Conservation (phyloP, 2,797 vertebrate species). For the Scyliorhinus canicula region DNA sequence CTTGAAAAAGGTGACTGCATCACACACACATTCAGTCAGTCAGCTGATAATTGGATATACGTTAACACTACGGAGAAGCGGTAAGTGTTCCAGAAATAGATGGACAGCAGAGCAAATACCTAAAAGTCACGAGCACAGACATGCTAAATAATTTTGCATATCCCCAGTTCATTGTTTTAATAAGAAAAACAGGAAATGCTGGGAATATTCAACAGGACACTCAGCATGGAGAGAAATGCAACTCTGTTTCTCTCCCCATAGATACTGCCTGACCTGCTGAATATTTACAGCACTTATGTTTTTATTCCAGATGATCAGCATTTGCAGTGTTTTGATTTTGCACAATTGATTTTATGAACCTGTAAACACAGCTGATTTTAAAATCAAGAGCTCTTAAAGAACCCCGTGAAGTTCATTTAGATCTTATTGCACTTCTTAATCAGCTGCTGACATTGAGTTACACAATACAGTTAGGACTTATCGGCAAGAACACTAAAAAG, state of each 20-base stretch:
- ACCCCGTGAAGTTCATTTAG: not conserved
- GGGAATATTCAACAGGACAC: too few species aligned
- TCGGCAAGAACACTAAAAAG: not conserved
- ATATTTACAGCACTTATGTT: too few species aligned
- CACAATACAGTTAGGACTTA: not conserved
- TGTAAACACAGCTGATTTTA: not conserved
- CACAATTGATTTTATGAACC: not conserved
- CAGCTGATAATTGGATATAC: slow-evolving; percentile 65
- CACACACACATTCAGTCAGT: slow-evolving; percentile 76
- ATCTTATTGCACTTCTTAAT: not conserved
- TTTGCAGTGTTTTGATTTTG: too few species aligned
- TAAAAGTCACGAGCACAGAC: not conserved
- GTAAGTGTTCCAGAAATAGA: slow-evolving; percentile 59
- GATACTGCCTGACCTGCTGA: too few species aligned
- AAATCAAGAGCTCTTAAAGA: not conserved
- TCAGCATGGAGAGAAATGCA: too few species aligned
- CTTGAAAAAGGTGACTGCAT: slow-evolving; percentile 82
- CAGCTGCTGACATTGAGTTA: not conserved
- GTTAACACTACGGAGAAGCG: slow-evolving; percentile 76
- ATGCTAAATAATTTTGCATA: not conserved
- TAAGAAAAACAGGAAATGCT: not conserved
- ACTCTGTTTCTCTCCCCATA: too few species aligned
- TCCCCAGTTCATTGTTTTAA: not conserved
- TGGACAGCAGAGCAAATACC: not conserved
- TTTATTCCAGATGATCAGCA: too few species aligned